phyloP scores from a whole-genome alignment of 2,797 vertebrate species.

The Zalophus californianus region DNA sequence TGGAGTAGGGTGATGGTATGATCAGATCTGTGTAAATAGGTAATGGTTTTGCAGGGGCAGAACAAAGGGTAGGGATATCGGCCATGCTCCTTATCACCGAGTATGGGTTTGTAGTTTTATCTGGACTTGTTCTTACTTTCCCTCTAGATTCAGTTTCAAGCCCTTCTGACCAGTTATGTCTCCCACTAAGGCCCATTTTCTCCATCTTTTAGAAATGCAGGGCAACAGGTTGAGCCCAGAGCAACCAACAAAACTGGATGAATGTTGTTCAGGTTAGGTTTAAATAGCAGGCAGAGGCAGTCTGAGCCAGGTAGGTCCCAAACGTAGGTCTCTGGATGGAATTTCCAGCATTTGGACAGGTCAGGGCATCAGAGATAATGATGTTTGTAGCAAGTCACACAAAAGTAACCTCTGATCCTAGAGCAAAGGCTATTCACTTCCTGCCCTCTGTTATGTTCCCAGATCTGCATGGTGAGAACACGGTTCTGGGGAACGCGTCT shows the following conservation, averaged over 20 bases:
- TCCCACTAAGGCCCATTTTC: background rate
- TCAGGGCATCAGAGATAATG: constrained; percentile 53
- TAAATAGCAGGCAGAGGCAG: constrained; percentile 16
- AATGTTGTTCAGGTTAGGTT: constrained; percentile 51
- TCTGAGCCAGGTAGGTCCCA: constrained; percentile 15
- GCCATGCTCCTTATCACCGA: background rate
- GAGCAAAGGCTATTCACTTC: constrained; percentile 41
- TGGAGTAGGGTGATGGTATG: background rate
- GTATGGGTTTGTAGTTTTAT: background rate
- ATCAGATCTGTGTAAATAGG: background rate
- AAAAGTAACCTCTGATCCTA: constrained; percentile 58
- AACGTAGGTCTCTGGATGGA: constrained; percentile 24
- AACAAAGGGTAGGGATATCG: background rate
- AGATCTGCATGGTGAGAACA: constrained; percentile 23
- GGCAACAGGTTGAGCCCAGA: constrained; percentile 56
- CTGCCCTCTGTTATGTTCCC: background rate
- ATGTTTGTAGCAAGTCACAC: constrained; percentile 60
- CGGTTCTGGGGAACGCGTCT: background rate
- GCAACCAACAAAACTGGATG: constrained; percentile 21
- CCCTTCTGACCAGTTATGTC: constrained; percentile 45
- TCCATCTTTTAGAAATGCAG: constrained; percentile 53
- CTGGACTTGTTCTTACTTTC: constrained; percentile 1
- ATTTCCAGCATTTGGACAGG: constrained; percentile 68
- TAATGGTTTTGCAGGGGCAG: background rate
- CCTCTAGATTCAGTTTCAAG: constrained; percentile 50